phyloP scores from a whole-genome alignment of 2,888 invertebrate genomes.

The Drosophila nigritarsus region DNA sequence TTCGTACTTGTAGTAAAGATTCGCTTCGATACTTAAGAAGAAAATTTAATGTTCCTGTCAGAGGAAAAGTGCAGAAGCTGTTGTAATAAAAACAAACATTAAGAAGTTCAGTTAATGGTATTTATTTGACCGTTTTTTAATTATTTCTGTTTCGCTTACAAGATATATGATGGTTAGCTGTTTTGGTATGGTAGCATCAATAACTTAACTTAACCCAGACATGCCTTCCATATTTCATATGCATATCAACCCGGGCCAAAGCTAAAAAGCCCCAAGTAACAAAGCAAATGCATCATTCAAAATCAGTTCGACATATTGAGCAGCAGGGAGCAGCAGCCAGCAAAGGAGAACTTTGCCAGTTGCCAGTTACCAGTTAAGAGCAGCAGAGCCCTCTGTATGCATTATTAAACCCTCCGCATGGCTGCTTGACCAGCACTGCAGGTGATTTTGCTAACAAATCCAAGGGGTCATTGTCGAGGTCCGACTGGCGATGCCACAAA shows the following conservation, averaged over 20 bases:
- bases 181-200: slow-evolving; percentile 37
- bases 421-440: slow-evolving; percentile 58
- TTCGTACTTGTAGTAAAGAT: not conserved
- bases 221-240: slow-evolving; percentile 59
- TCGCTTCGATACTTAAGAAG: slow-evolving; percentile 1
- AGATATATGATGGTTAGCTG: not conserved
- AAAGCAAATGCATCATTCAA: slow-evolving; percentile 72
- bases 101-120: slow-evolving; percentile 10
- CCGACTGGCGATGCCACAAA: slow-evolving; percentile 24
- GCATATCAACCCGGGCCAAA: slow-evolving; percentile 26
- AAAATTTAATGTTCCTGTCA: slow-evolving; percentile 4
- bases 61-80: slow-evolving; percentile 26
- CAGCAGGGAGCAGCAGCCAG: slow-evolving; percentile 55
- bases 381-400: slow-evolving; percentile 46
- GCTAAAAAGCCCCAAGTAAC: slow-evolving; percentile 53
- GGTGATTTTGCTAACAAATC: slow-evolving; percentile 75
- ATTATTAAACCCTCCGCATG: slow-evolving; percentile 64
- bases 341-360: not conserved
- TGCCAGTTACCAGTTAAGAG: slow-evolving; percentile 1
- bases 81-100: slow-evolving; percentile 1
- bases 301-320: slow-evolving; percentile 65
- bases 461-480: slow-evolving; percentile 47
- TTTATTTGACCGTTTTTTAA: slow-evolving; percentile 50
- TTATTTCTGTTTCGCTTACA: slow-evolving; percentile 16
- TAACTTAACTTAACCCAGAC: slow-evolving; percentile 59